Evolutionary conservation across 2,113 vertebrate species (phyloP), one percentile per base, ranked within the genome.

Genomic region (Psittacara wagleri): DNA sequence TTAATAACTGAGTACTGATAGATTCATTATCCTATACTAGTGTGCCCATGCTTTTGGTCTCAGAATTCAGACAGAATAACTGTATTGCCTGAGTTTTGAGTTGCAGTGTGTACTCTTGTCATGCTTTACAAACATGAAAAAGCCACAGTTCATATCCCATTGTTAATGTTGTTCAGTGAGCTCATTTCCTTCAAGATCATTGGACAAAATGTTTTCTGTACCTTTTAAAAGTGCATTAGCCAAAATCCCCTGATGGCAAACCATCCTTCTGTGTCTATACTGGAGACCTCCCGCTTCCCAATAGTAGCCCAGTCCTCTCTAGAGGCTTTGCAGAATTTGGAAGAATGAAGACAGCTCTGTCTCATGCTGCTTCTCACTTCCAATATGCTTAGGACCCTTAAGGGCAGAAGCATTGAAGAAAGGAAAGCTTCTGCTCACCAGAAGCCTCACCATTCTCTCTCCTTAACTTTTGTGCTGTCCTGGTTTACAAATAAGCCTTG

Each of bases 1-100:
- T 91, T 83, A 79, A 62, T 96, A 94, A 92, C 88, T 70, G 85
- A 88, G 46, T 83, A 83, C 37, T 25, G 25, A 54, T 63, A 79
- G 90, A 84, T 63, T 75, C 54, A 24, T 41, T 18, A 10, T 51
- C 31, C 13, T 35, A 4, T 8, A 37, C 59, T 59, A 39, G 68
- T 22, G 37, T 52, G 61, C 54, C 74, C 31, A 20, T 76, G 18
- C 62, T 89, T 35, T 75, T 84, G 29, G 25, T 69, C 52, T 69
- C 20, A 14, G 24, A 11, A 41, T 59, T 51, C 46, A 48, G 25
- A 41, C 24, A 51, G 35, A 74, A 22, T 8, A 37, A 52, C 25
- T 28, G 35, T 18, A 22, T 35, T 62, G 39, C 77, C n/a, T 17
- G 46, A 49, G 41, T 44, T 73, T n/a, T 55, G 35, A 51, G 13